Evolutionary conservation across 2,113 vertebrate species (phyloP), one percentile per base, ranked within the genome.

Genomic region (Mungos mungo): DNA sequence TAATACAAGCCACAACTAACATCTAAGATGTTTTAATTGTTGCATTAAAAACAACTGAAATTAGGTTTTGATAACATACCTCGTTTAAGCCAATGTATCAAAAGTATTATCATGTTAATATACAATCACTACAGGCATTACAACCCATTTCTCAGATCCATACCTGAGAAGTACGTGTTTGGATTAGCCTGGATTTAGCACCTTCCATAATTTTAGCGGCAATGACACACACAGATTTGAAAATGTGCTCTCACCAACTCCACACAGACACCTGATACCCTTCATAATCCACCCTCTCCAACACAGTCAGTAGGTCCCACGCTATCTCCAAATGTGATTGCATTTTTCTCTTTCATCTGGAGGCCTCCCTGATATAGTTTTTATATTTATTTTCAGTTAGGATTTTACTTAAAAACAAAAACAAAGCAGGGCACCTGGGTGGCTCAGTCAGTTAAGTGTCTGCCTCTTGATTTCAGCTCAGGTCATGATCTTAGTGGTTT

Each of bases 351-450:
- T 83, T 74, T 68, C 35, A 35, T 38, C 18, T 31, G 25, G 23
- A 93, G 52, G 4, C 10, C 18, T 92, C 7, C 15, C 47, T 25
- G 31, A 19, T 47, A 83, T 5, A 27, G 35, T 38, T 74, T 16
- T 69, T n/a, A 29, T 19, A 33, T 50, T 52, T 54, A 15, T 88
- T 9, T 9, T 25, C 66, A 84, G 35, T 60, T 87, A 68, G 12
- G 3, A 74, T 87, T 83, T 95, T 47, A 84, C 19, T 45, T 45
- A 60, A 41, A 47, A 80, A 87, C 66, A n/a, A 85, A 96, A 50
- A 33, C 38, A 84, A 72, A 84, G 71, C 16, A 23, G 2, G 57
- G 57, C 0, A 2, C 57, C 8, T 19, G 8, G 57, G 8, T 23
- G 57, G 19, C 57, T 60, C 57, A 60, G 57, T 60, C 57, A 9